Conservation (phyloP, 2,113 vertebrate genomes). For the Laticauda laticaudata region DNA sequence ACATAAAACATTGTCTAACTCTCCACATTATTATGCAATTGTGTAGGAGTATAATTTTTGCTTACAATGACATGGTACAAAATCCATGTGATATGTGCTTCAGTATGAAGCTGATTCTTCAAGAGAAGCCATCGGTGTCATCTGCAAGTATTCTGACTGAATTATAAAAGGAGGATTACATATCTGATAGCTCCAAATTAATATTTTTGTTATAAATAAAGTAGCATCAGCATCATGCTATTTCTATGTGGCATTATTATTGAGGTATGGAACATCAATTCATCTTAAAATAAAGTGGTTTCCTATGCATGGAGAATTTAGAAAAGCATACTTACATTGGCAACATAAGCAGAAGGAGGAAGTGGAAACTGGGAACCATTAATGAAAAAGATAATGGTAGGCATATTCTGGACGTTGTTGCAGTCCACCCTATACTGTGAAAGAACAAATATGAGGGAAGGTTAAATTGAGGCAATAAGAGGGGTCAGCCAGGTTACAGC, state of each 20-base stretch:
- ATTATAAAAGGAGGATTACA: neutral
- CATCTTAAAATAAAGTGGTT: neutral
- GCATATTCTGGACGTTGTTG: conserved; percentile 31
- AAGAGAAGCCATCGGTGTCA: neutral
- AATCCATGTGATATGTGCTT: neutral
- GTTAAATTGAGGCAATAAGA: neutral
- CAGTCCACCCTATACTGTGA: conserved; percentile 62
- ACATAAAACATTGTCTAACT: neutral
- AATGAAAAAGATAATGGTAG: conserved; percentile 62
- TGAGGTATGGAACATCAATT: neutral
- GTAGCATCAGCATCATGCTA: neutral
- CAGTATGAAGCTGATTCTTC: neutral
- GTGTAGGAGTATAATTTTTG: neutral
- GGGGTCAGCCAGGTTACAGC: neutral
- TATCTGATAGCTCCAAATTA: neutral
- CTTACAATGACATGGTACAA: neutral
- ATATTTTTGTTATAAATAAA: neutral
- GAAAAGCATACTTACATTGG: conserved; percentile 30
- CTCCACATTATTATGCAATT: neutral
- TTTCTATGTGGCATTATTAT: neutral
- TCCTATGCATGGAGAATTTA: neutral
- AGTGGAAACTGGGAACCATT: conserved; percentile 46
- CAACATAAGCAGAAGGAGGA: conserved; percentile 53
- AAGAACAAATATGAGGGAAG: conserved; percentile 8
- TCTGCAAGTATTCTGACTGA: neutral